These are phyloP conservation scores for Antitype chi DNA, from an alignment of 2,888 invertebrate genomes.

Conservation along the genomic window DNA sequence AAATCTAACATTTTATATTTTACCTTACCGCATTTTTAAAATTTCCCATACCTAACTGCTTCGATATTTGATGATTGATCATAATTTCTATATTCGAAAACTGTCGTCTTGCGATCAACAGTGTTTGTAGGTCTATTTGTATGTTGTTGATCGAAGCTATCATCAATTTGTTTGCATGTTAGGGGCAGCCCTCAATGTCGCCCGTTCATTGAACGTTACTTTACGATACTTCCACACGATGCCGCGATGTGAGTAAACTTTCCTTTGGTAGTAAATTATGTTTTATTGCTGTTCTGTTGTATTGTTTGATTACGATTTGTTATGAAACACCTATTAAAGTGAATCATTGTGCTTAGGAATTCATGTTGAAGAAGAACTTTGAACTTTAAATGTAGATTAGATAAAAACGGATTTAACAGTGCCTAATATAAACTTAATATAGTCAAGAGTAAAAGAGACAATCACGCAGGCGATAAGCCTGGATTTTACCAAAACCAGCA, in stretches of 20 bases:
- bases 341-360: slow-evolving; percentile 15
- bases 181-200: slow-evolving; percentile 40
- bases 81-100: no score
- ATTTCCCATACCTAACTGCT: neutral
- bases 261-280: slow-evolving; percentile 55
- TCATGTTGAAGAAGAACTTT: slow-evolving; percentile 3
- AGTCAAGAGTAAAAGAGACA: neutral
- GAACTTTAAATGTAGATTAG: neutral
- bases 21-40: neutral
- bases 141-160: neutral
- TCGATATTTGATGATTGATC: neutral
- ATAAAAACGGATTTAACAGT: neutral
- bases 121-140: no score
- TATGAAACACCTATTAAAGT: slow-evolving; percentile 38
- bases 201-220: slow-evolving; percentile 51
- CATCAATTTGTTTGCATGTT: neutral
- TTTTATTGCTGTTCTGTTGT: slow-evolving; percentile 31
- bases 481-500: neutral
- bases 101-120: neutral
- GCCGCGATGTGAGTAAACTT: slow-evolving; percentile 52
- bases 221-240: slow-evolving; percentile 53
- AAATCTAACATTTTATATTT: neutral
- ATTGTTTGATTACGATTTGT: slow-evolving; percentile 37
- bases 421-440: neutral
- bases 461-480: neutral